Evolutionary conservation across 2,888 invertebrate genomes (phyloP), one percentile per base, ranked within the genome.

Genomic region (Harpalus rubripes): DNA sequence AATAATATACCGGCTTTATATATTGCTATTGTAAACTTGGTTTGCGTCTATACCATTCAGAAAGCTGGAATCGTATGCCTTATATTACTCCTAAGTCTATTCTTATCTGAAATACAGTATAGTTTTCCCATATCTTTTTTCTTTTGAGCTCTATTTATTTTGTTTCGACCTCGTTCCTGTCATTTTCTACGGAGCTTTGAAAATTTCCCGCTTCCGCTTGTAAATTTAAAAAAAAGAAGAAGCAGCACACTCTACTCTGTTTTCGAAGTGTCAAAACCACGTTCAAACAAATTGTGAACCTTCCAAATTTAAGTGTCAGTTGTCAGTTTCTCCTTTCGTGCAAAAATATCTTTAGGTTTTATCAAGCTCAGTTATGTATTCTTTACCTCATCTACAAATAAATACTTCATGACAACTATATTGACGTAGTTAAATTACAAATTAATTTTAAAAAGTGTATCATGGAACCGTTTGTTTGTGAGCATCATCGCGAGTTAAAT

Each of bases 401-500:
- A 22, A 26, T 52, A 81, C 22, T 18, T 81, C 32, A 72, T 81
- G 81, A 81, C 72, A 41, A 72, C n/a, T 18, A 12, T 44, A 56
- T 61, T 41, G 74, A 52, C 44, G 76, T 83, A 82, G 22, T 18
- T 15, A 44, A 72, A 15, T 72, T 44, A 72, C 2, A 59, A 18
- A 76, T 61, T 84, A 80, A 61, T 76, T 76, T 61, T 61, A 59
- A 63, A 61, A 83, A 83, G 72, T 39, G 22, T 52, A 84, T 61
- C 16, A 85, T 85, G 85, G 85, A 85, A 72, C 65, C 65, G 41
- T 85, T 68, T 80, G 86, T 86, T 80, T 89, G 89, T 86, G 87
- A 88, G 26, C 88, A 89, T 85, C 87, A 87, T 81, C 87, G 86
- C 72, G 88, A 88, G 58, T 86, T 87, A 81, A 87, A 87, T 59